These are phyloP conservation scores for Schrankia costaestrigalis DNA, from an alignment of 2,888 invertebrate species.

Conservation along the genomic window DNA sequence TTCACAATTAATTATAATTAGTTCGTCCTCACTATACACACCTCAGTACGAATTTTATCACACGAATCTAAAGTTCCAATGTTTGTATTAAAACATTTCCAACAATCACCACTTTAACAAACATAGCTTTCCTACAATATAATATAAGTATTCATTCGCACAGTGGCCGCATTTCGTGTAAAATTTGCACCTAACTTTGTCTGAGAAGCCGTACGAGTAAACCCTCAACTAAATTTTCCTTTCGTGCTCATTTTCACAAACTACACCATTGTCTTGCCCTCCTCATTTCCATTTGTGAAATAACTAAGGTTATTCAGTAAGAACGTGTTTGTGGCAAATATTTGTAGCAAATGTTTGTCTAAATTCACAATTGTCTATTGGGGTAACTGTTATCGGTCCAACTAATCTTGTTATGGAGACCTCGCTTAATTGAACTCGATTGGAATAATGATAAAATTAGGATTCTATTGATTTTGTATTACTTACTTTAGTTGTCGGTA, in stretches of 20 bases:
- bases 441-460: neutral
- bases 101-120: too few relatives aligned
- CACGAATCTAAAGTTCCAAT: too few relatives aligned
- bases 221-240: slow-evolving; percentile 27
- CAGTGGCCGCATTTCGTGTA: slow-evolving; percentile 20
- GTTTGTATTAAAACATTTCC: too few relatives aligned
- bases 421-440: neutral
- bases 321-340: slow-evolving; percentile 11
- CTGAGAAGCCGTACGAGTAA: slow-evolving; percentile 9
- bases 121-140: slow-evolving; percentile 5
- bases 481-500: neutral
- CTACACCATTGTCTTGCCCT: slow-evolving; percentile 36
- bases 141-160: slow-evolving; percentile 13
- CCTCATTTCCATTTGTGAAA: slow-evolving; percentile 30
- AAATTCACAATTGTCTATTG: neutral
- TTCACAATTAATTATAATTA: too few relatives aligned
- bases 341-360: neutral
- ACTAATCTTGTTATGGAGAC: slow-evolving; percentile 3
- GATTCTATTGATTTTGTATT: neutral
- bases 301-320: slow-evolving; percentile 13
- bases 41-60: too few relatives aligned
- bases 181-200: slow-evolving; percentile 29
- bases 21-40: too few relatives aligned
- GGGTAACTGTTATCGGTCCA: neutral
- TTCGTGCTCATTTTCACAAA: slow-evolving; percentile 34